phyloP scores from a whole-genome alignment of 92 coral and sea anemone species.

The Phymanthus crucifer region DNA sequence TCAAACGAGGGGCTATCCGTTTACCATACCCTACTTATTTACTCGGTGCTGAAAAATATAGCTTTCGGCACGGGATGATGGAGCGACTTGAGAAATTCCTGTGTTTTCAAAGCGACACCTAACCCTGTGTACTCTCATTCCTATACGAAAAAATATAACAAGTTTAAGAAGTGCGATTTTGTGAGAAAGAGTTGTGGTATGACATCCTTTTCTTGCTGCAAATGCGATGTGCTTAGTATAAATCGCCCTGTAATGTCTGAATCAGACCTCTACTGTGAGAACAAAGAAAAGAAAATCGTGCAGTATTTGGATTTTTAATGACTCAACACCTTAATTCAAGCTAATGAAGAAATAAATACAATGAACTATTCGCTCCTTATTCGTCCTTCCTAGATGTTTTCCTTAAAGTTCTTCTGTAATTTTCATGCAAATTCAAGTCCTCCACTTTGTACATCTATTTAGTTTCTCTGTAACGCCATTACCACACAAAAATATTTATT shows the following conservation, averaged over 20 bases:
- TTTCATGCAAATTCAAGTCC: background rate
- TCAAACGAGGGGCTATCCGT: conserved; percentile 14
- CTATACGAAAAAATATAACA: background rate
- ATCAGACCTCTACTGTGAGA: conserved; percentile 40
- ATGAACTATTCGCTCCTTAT: background rate
- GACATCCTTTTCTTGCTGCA: background rate
- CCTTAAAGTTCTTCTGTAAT: background rate
- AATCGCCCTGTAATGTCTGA: conserved; percentile 30
- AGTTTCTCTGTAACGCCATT: background rate
- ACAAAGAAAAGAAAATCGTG: conserved; percentile 7
- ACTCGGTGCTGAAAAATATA: conserved; percentile 35
- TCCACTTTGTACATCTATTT: background rate
- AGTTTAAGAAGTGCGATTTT: background rate
- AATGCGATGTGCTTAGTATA: conserved; percentile 24
- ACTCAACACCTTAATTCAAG: conserved; percentile 6
- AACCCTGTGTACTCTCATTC: background rate
- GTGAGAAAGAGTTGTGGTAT: background rate
- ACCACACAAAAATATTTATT: background rate
- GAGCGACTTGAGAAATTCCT: conserved; percentile 38
- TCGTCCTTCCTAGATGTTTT: background rate
- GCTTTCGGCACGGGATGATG: conserved; percentile 35
- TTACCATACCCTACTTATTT: conserved; percentile 7
- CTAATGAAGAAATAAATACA: conserved; percentile 26
- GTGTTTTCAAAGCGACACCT: conserved; percentile 10
- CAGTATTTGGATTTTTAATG: conserved; percentile 27